These are phyloP conservation scores for Muscicapa comitata DNA, from an alignment of 2,797 vertebrate genomes.

Conservation along the genomic window DNA sequence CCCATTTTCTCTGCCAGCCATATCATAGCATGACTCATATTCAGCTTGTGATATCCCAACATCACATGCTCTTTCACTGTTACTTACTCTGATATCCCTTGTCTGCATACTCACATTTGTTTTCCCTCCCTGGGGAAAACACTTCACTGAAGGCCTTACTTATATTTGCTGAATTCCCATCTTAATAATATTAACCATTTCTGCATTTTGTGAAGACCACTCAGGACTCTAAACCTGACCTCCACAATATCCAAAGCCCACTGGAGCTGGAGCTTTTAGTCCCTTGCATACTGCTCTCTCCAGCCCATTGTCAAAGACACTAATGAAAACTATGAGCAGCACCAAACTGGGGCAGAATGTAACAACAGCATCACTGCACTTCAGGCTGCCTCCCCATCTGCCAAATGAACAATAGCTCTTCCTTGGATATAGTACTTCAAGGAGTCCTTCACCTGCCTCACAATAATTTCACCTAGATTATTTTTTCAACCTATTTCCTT, in stretches of 20 bases:
- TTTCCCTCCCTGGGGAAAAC: neutral
- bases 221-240: neutral
- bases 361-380: neutral
- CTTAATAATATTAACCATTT: neutral
- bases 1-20: neutral
- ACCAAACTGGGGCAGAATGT: neutral
- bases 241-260: neutral
- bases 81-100: conserved; percentile 7
- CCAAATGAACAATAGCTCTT: neutral
- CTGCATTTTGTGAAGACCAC: neutral
- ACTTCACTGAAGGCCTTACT: neutral
- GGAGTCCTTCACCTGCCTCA: neutral
- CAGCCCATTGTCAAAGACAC: neutral
- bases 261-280: neutral
- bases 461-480: neutral
- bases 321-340: neutral
- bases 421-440: neutral
- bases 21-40: conserved; percentile 3
- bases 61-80: neutral
- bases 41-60: neutral
- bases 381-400: neutral
- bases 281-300: neutral
- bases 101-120: neutral
- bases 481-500: neutral
- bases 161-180: neutral